Evolutionary conservation across 2,113 vertebrate species (phyloP).

Genomic region (Cisticola juncidis): DNA sequence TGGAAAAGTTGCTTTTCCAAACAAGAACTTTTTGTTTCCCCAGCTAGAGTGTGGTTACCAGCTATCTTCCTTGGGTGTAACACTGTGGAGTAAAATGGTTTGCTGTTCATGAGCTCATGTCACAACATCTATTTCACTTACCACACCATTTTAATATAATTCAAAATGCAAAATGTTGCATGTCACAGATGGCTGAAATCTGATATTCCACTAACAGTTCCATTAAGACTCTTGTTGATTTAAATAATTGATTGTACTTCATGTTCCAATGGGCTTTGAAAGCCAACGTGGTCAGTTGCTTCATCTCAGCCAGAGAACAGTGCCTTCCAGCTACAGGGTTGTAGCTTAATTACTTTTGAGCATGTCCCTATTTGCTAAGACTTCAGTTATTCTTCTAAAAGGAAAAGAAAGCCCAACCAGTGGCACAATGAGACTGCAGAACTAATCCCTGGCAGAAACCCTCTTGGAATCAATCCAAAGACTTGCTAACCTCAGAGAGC

Average conservation of each 20-base stretch:
- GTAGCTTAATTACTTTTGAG: neutral
- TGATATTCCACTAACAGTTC: neutral
- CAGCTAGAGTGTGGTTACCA: neutral
- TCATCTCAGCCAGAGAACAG: neutral
- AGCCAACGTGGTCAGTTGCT: neutral
- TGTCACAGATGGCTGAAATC: neutral
- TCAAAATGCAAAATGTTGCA: neutral
- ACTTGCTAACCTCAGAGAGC: neutral
- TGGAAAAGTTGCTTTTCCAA: neutral
- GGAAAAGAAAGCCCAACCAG: neutral
- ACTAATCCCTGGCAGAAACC: neutral
- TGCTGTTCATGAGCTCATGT: neutral
- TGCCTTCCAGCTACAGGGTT: neutral
- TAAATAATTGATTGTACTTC: constrained; percentile 7
- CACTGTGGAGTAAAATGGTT: neutral
- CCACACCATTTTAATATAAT: neutral
- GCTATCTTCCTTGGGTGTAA: neutral
- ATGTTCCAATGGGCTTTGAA: neutral
- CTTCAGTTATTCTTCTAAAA: neutral
- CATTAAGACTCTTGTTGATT: neutral
- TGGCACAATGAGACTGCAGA: neutral
- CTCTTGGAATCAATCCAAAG: neutral
- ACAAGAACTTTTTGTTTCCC: neutral
- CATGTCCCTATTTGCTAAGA: neutral
- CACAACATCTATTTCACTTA: neutral